These are phyloP conservation scores for Chrysodeixis includens DNA, from an alignment of 2,888 invertebrate species.

Conservation along the genomic window DNA sequence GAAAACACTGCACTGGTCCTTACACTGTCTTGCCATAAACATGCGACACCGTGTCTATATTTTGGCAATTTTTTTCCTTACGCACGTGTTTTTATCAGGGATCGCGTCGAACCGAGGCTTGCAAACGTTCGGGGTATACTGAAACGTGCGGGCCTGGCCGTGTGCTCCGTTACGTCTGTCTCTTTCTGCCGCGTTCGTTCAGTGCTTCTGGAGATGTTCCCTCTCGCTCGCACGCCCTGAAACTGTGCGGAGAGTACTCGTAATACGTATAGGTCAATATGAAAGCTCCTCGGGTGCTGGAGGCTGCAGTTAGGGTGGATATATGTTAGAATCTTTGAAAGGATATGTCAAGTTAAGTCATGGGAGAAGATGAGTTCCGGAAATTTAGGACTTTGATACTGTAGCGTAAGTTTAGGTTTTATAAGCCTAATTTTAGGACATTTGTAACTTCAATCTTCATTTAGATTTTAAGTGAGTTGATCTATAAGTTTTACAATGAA, in stretches of 20 bases:
- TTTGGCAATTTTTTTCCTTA: slow-evolving; percentile 58
- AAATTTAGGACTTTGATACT: slow-evolving; percentile 14
- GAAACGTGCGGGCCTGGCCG: slow-evolving; percentile 81
- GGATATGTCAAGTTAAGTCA: slow-evolving; percentile 58
- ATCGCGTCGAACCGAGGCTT: slow-evolving; percentile 72
- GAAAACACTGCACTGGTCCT: slow-evolving; percentile 56
- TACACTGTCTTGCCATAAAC: slow-evolving; percentile 49
- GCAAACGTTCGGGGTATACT: slow-evolving; percentile 80
- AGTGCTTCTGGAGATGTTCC: slow-evolving; percentile 55
- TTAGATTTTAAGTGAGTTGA: not conserved
- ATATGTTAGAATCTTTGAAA: slow-evolving; percentile 51
- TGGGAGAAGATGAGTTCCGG: slow-evolving; percentile 27
- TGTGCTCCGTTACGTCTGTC: slow-evolving; percentile 70
- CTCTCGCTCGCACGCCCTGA: slow-evolving; percentile 79
- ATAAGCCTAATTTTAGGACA: not conserved
- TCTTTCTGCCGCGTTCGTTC: slow-evolving; percentile 64
- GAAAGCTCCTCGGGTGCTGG: slow-evolving; percentile 88
- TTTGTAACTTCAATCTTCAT: not conserved
- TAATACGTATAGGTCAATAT: slow-evolving; percentile 89
- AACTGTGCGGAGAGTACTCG: slow-evolving; percentile 84
- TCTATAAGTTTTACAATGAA: not conserved
- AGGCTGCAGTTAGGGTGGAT: slow-evolving; percentile 86
- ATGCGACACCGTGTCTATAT: slow-evolving; percentile 57
- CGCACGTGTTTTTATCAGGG: slow-evolving; percentile 65
- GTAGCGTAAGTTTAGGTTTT: not conserved